A percentile compares a stretch with the other conserved stretches of the same genome.
These are phyloP conservation scores for Enoplosus armatus DNA, from an alignment of 2,797 vertebrate species.

Conservation along the genomic window DNA sequence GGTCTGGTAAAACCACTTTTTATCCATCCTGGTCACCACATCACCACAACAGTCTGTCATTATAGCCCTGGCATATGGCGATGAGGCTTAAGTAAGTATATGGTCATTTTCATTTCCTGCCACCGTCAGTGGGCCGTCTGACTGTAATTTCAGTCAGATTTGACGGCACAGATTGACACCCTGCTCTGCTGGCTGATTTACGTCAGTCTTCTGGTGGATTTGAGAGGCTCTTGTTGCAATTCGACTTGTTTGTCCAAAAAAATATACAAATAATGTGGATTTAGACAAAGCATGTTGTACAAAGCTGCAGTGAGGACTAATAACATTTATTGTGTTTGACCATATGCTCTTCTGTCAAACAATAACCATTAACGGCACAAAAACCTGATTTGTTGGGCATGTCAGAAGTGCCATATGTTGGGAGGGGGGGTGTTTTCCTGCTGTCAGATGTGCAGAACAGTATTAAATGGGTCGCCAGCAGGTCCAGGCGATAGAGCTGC, in stretches of 20 bases:
- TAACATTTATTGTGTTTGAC: constrained; percentile 33
- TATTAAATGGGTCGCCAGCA: constrained; percentile 62
- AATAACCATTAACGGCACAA: constrained; percentile 54
- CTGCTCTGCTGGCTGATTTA: constrained; percentile 45
- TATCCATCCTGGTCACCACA: constrained; percentile 49
- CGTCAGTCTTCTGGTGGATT: constrained; percentile 52
- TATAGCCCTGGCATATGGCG: constrained; percentile 70
- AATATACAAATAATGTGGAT: constrained; percentile 8
- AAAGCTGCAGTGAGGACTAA: constrained; percentile 29
- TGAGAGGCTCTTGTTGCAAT: constrained; percentile 12
- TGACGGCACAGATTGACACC: constrained; percentile 59
- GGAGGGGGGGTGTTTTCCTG: constrained; percentile 25
- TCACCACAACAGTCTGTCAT: constrained; percentile 63
- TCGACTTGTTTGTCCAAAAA: constrained; percentile 19
- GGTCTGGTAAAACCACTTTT: constrained; percentile 62
- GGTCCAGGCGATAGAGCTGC: constrained; percentile 36
- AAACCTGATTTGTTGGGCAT: constrained; percentile 53
- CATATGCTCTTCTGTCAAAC: constrained; percentile 61
- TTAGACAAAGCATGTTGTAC: not conserved
- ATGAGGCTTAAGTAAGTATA: constrained; percentile 70
- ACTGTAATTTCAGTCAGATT: constrained; percentile 54
- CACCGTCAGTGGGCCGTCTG: constrained; percentile 19
- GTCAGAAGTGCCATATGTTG: constrained; percentile 66
- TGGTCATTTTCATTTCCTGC: constrained; percentile 73
- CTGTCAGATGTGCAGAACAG: constrained; percentile 60